phyloP scores from a whole-genome alignment of 2,888 invertebrate genomes.

The Tiliacea citrago region DNA sequence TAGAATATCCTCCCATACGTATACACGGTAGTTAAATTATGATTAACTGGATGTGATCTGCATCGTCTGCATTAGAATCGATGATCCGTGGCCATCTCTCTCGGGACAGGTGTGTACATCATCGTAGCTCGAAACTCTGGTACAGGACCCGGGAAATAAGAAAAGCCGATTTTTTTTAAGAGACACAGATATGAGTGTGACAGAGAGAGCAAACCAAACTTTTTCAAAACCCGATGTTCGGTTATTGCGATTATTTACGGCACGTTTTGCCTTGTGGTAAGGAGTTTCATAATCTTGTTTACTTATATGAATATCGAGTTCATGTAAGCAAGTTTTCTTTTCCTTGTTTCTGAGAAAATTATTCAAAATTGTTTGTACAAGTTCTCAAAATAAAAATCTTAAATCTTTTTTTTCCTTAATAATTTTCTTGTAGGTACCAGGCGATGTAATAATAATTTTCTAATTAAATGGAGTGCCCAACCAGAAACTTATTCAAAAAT shows the following conservation, averaged over 20 bases:
- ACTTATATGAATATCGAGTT: not conserved
- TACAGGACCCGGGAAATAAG: not conserved
- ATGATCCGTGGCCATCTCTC: constrained; percentile 48
- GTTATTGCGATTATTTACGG: not conserved
- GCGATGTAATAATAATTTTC: not conserved
- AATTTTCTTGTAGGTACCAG: not conserved
- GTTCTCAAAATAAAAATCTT: no score
- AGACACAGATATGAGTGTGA: not conserved
- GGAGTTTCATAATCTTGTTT: not conserved
- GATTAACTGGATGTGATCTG: constrained; percentile 56
- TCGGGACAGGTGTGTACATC: constrained; percentile 27
- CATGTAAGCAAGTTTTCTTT: not conserved
- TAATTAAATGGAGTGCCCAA: not conserved
- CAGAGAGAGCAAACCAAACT: not conserved
- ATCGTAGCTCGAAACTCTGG: not conserved
- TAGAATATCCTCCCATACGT: constrained; percentile 15
- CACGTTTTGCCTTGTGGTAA: not conserved
- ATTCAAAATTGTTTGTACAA: not conserved
- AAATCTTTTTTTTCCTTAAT: not conserved
- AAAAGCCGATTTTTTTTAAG: not conserved
- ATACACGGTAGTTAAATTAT: constrained; percentile 55
- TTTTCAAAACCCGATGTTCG: not conserved
- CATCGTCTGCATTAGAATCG: constrained; percentile 54
- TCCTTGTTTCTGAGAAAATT: constrained; percentile 2
- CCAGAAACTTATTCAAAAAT: not conserved